Evolutionary conservation across 2,888 invertebrate species (phyloP).

Genomic region (Himalopsyche kuldschensis): DNA sequence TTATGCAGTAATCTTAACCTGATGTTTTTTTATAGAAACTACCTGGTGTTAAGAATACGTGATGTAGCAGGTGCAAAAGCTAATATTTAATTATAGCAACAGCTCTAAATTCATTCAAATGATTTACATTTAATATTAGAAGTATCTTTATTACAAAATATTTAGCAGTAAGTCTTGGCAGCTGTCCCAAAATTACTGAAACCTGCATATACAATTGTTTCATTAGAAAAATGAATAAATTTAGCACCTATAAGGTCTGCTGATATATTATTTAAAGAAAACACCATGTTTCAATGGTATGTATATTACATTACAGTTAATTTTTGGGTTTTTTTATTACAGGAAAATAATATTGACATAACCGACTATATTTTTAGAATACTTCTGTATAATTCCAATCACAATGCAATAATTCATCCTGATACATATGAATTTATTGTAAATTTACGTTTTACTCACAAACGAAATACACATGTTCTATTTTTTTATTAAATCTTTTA

Average conservation of each 20-base stretch:
- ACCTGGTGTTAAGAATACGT: neutral
- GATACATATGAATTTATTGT: too few relatives aligned
- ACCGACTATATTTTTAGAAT: too few relatives aligned
- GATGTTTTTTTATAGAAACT: constrained; percentile 16
- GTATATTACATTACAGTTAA: neutral
- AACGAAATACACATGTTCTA: too few relatives aligned
- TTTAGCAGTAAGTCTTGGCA: neutral
- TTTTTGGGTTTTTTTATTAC: neutral
- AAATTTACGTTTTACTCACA: too few relatives aligned
- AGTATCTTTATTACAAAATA: neutral
- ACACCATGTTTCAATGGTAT: neutral
- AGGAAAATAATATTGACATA: neutral
- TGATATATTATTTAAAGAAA: neutral
- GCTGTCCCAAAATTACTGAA: neutral
- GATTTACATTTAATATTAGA: neutral
- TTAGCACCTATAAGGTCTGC: neutral
- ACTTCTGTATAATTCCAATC: too few relatives aligned
- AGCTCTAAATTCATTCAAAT: neutral
- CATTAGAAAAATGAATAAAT: neutral
- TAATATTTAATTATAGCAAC: neutral
- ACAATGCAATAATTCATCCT: too few relatives aligned
- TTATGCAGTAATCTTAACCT: constrained; percentile 30
- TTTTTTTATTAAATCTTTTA: too few relatives aligned
- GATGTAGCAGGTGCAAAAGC: neutral
- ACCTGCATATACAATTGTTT: neutral